These are phyloP conservation scores for Bagarius yarrelli DNA, from an alignment of 2,113 vertebrate genomes.

Conservation along the genomic window DNA sequence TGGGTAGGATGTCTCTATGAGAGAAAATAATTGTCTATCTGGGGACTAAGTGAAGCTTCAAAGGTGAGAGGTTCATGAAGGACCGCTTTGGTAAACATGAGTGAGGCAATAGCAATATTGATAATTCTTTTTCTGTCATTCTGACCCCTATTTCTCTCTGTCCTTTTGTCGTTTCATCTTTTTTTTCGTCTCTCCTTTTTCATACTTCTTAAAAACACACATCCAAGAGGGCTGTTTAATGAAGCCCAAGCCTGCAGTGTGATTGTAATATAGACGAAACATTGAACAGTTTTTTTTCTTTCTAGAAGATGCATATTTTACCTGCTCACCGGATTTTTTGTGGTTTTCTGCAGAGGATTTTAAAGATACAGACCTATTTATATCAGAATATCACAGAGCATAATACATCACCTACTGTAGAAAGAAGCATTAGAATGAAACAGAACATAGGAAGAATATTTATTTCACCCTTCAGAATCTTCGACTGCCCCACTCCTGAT, in stretches of 20 bases:
- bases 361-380: not conserved
- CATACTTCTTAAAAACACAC: slow-evolving; percentile 3
- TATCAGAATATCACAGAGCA: not conserved
- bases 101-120: slow-evolving; percentile 35
- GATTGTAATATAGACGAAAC: slow-evolving; percentile 13
- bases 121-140: slow-evolving; percentile 41
- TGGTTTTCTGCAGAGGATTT: not conserved
- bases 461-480: not conserved
- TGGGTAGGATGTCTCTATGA: slow-evolving; percentile 40
- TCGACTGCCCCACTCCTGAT: not conserved
- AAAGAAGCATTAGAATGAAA: slow-evolving; percentile 17
- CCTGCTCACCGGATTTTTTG: not conserved
- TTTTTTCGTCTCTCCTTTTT: not conserved
- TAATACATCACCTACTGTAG: not conserved
- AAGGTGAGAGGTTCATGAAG: slow-evolving; percentile 50
- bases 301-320: slow-evolving; percentile 35
- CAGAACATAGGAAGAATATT: not conserved
- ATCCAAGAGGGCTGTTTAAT: slow-evolving; percentile 17
- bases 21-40: slow-evolving; percentile 55
- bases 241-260: slow-evolving; percentile 1
- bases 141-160: not conserved
- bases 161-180: slow-evolving; percentile 11
- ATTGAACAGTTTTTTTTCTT: not conserved
- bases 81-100: slow-evolving; percentile 52
- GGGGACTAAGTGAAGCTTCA: slow-evolving; percentile 47